Percentiles rank a stretch among this genome's conserved stretches.
phyloP scores from a whole-genome alignment of 2,797 vertebrate species.

The Coranthus polyacanthus region DNA sequence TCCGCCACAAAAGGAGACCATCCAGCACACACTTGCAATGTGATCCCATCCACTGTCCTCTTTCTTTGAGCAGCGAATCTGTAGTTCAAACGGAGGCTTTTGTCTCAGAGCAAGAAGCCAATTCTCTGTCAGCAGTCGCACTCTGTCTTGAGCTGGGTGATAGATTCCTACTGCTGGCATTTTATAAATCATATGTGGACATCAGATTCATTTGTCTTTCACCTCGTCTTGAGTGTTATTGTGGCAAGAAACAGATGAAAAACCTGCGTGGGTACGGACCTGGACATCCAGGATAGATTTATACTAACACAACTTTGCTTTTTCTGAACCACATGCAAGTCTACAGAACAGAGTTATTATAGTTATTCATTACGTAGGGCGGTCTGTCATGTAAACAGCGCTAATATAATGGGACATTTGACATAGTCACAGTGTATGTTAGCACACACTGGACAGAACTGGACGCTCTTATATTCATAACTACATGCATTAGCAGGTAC shows the following conservation, averaged over 20 bases:
- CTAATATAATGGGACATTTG: constrained; percentile 19
- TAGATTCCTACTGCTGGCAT: constrained; percentile 31
- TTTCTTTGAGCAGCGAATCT: constrained; percentile 11
- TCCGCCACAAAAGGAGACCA: constrained; percentile 29
- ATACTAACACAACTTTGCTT: too few species aligned
- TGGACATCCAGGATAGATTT: too few species aligned
- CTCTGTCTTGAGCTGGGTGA: constrained; percentile 26
- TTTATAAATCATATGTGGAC: constrained; percentile 39
- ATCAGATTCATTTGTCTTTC: constrained; percentile 38
- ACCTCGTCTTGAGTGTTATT: neutral
- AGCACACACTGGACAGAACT: constrained; percentile 30
- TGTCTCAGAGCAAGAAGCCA: constrained; percentile 25
- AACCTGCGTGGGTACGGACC: too few species aligned
- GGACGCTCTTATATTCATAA: constrained; percentile 16
- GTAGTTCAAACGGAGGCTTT: constrained; percentile 12
- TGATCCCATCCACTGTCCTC: constrained; percentile 38
- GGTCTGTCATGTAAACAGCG: constrained; percentile 27
- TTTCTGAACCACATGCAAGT: too few species aligned
- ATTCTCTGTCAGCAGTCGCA: constrained; percentile 21
- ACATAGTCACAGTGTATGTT: constrained; percentile 28
- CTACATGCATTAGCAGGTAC: constrained; percentile 54
- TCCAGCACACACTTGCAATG: constrained; percentile 42
- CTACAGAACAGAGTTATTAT: too few species aligned
- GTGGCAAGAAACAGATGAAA: neutral
- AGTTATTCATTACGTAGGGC: neutral